phyloP scores from a whole-genome alignment of 64 coral and sea anemone genomes.

The Pocillopora verrucosa region DNA sequence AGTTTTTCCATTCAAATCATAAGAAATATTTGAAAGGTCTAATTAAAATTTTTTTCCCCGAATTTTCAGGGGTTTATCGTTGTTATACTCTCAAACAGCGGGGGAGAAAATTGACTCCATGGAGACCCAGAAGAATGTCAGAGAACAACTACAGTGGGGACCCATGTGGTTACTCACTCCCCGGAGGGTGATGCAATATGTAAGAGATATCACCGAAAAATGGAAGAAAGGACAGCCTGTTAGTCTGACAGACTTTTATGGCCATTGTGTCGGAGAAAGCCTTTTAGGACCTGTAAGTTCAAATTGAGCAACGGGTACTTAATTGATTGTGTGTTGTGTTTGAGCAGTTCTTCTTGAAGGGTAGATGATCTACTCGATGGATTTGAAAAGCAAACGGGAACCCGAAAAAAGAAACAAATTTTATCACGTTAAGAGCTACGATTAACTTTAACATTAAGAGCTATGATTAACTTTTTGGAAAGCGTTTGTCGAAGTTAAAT shows the following conservation, averaged over 20 bases:
- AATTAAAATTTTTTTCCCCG: too few species aligned
- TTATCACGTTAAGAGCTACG: too few species aligned
- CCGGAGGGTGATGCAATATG: conserved; percentile 37
- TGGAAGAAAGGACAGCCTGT: conserved; percentile 37
- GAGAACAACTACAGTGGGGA: conserved; percentile 26
- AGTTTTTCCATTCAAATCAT: neutral
- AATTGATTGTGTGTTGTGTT: neutral
- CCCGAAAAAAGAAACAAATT: too few species aligned
- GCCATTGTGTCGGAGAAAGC: conserved; percentile 54
- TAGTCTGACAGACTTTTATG: conserved; percentile 65
- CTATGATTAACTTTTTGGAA: too few species aligned
- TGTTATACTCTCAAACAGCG: conserved; percentile 56
- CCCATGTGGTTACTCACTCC: conserved; percentile 45
- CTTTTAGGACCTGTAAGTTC: conserved; percentile 43
- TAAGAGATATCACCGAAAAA: conserved; percentile 45
- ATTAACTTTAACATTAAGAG: too few species aligned
- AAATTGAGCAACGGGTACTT: too few species aligned
- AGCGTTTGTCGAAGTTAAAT: too few species aligned
- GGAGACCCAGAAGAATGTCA: conserved; percentile 31
- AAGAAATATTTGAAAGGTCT: too few species aligned
- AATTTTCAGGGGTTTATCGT: conserved; percentile 45
- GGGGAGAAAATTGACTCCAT: conserved; percentile 4
- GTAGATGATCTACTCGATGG: too few species aligned
- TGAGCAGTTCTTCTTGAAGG: too few species aligned
- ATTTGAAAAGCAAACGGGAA: too few species aligned